Base-by-base conservation (phyloP, 2,113 vertebrate species). In the Motacilla alba region DNA sequence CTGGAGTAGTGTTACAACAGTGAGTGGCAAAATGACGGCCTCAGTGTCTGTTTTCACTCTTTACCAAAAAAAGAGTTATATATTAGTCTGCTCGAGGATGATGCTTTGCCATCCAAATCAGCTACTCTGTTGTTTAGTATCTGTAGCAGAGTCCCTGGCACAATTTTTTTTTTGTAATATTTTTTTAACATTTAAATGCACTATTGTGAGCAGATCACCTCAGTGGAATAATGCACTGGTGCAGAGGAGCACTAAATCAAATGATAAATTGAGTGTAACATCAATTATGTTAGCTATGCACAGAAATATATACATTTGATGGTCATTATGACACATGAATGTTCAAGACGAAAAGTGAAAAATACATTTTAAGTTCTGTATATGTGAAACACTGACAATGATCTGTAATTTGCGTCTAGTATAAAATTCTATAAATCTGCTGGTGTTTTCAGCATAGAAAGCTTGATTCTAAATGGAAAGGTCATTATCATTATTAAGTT, bases 401-500 rank as follows among this genome's bases (percentile, higher is more conserved):
- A 96, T 91, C 84, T 95, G 60, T 88, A 95, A 91, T 95, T 95
- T 97, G 95, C 44, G 27, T 97, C 93, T 97, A 89, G 94, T 89
- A 95, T 97, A 93, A 97, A 96, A 97, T 98, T 97, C 95, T 96
- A 92, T 97, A 97, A 97, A 95, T 97, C 97, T 97, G 95, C 89
- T 78, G 78, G 49, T 98, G 96, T 97, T 98, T 98, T 98, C 95
- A 96, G 55, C 77, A 73, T 80, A 91, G 84, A 97, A 96, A 98
- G 90, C 74, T 89, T 97, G 96, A 92, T 97, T 97, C 96, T 96
- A 98, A 98, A 97, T 95, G 96, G 96, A 98, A 98, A 98, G 97
- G 96, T 98, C 98, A 98, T 98, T 98, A 98, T 97, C 96, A 93
- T 98, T 98, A 97, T 98, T 98, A 98, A 98, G 95, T 97, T 98